Percentiles rank a stretch among this genome's conserved stretches.
Evolutionary conservation across 2,113 vertebrate genomes (phyloP).

Genomic region (Ovibos moschatus): DNA sequence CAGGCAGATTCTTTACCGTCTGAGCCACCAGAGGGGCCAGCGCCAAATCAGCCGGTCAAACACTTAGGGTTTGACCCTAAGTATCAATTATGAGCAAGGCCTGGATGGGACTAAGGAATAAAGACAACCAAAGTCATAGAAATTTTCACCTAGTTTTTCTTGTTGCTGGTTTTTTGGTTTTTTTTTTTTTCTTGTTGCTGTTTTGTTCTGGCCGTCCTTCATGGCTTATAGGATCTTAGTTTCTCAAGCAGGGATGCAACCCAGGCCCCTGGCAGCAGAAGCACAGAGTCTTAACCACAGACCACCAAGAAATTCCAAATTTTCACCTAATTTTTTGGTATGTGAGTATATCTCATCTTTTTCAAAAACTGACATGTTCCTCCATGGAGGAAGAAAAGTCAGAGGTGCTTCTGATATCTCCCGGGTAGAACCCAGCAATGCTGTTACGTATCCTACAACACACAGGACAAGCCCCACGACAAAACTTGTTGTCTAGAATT

Average conservation of each 20-base stretch:
- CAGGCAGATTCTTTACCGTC: neutral
- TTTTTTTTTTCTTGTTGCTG: neutral
- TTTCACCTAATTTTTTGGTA: neutral
- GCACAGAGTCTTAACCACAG: neutral
- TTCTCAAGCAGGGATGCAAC: neutral
- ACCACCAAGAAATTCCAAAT: neutral
- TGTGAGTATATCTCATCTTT: neutral
- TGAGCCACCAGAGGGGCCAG: neutral
- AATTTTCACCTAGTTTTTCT: neutral
- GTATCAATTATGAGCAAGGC: neutral
- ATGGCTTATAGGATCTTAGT: neutral
- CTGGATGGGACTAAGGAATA: neutral
- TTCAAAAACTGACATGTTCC: neutral
- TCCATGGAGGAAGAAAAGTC: neutral
- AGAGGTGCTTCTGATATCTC: neutral
- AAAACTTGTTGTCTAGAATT: neutral
- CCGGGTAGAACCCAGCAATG: fast-evolving
- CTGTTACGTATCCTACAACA: fast-evolving
- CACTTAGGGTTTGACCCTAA: neutral
- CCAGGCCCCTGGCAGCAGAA: neutral
- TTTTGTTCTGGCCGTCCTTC: neutral
- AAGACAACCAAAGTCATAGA: neutral
- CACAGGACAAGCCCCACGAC: neutral
- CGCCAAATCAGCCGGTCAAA: neutral
- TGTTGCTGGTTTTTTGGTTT: neutral